phyloP scores from a whole-genome alignment of 2,888 invertebrate species.

The Chrysolina haemoptera region DNA sequence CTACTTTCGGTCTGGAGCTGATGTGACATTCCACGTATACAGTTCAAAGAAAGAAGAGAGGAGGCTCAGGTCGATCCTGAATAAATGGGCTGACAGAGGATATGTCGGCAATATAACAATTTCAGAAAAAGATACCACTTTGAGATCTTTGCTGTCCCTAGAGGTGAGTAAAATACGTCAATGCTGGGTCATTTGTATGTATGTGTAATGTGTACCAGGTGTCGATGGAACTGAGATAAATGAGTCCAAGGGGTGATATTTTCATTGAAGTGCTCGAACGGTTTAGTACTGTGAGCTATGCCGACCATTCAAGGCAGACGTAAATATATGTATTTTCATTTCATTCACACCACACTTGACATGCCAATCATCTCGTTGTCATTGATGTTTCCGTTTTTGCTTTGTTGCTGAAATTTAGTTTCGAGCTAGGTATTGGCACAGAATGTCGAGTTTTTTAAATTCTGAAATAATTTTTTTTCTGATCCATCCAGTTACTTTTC shows the following conservation, averaged over 20 bases:
- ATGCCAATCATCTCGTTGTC: no score
- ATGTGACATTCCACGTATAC: slow-evolving; percentile 73
- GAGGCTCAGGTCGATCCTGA: slow-evolving; percentile 66
- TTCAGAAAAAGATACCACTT: slow-evolving; percentile 74
- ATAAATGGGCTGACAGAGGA: slow-evolving; percentile 56
- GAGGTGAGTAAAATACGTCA: slow-evolving; percentile 73
- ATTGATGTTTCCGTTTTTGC: no score
- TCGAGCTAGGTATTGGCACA: no score
- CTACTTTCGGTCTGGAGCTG: slow-evolving; percentile 68
- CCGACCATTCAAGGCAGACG: no score
- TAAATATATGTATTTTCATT: no score
- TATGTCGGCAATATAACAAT: slow-evolving; percentile 63
- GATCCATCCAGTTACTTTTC: no score
- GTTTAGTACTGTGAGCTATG: no score
- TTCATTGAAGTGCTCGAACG: no score
- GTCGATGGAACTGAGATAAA: background rate
- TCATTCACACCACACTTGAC: no score
- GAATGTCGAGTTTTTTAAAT: no score
- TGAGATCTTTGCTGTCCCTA: slow-evolving; percentile 78
- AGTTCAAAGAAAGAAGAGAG: slow-evolving; percentile 72
- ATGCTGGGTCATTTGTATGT: slow-evolving; percentile 65
- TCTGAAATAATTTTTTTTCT: no score
- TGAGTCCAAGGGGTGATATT: background rate
- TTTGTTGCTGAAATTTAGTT: no score
- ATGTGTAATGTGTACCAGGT: slow-evolving; percentile 65